Percentiles rank a stretch among this genome's conserved stretches.
Conservation (phyloP, 2,797 vertebrate genomes). For the Trachops cirrhosus region DNA sequence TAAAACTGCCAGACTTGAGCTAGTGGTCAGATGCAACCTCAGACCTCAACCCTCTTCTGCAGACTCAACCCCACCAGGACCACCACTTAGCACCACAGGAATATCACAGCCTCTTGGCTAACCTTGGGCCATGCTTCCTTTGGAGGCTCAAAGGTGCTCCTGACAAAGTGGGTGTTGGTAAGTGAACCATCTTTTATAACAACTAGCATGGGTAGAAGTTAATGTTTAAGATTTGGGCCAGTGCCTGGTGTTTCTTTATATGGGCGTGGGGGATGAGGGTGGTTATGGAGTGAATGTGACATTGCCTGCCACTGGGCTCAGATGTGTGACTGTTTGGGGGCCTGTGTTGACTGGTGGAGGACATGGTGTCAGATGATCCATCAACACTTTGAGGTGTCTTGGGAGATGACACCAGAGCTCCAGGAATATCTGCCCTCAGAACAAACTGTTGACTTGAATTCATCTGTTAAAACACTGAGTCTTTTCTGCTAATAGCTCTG, state of each 20-base stretch:
- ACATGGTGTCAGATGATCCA: neutral
- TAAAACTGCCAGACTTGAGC: slow-evolving; percentile 33
- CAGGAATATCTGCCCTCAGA: neutral
- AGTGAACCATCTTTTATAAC: slow-evolving; percentile 65
- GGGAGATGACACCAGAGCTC: neutral
- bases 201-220: slow-evolving; percentile 52
- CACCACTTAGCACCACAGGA: slow-evolving; percentile 84
- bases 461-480: slow-evolving; percentile 12
- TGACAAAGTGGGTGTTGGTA: slow-evolving; percentile 54
- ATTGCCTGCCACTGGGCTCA: neutral
- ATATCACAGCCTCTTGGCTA: slow-evolving; percentile 82
- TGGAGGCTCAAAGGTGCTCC: slow-evolving; percentile 76
- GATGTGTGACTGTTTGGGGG: neutral
- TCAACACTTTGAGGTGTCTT: neutral
- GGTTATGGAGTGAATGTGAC: neutral
- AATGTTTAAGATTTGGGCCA: slow-evolving; percentile 58
- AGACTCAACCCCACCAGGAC: slow-evolving; percentile 78
- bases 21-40: slow-evolving; percentile 67
- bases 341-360: neutral
- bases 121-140: slow-evolving; percentile 82
- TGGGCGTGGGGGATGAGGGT: neutral
- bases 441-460: slow-evolving; percentile 23
- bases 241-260: neutral
- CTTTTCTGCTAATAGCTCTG: slow-evolving; percentile 33
- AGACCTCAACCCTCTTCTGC: slow-evolving; percentile 79